Evolutionary conservation across 2,888 invertebrate genomes (phyloP), one percentile per base, ranked within the genome.

Genomic region (Adelognathus sp.): DNA sequence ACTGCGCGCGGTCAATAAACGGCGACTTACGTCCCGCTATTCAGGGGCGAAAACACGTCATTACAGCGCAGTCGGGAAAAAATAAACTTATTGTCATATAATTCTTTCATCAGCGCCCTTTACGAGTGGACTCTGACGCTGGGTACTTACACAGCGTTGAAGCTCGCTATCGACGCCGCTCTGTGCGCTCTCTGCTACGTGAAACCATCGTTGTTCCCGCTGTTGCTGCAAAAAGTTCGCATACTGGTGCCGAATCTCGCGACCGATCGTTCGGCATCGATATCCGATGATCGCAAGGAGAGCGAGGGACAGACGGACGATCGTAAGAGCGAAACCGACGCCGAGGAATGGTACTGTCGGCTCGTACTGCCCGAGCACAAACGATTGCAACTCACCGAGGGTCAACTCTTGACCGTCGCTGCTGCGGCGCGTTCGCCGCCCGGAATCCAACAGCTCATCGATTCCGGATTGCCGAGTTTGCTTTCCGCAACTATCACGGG

Each of bases 161-260:
- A 98, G 92, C 95, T 95, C 86, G 94, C 97, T 0, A 94, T 98
- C n/a, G 97, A 98, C 91, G 95, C 96, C 86, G 94, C 97, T 69
- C 91, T 98, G 60, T 98, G 98, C 90, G 95, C 97, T 3, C 93
- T 97, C 88, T 98, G 97, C 91, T 96, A 95, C 90, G 96, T 97
- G 31, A 94, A 95, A 83, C 96, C 97, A 0, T 95, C 95, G 80
- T 92, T 96, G 66, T 98, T 97, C 88, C 95, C 94, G 54, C 92
- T 94, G 82, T 90, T 98, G 31, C 91, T 98, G 73, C 94, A 95
- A 87, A 94, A 95, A 88, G 94, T 97, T 91, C 95, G 95, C 61
- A 94, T 96, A 18, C 85, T 93, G 41, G 92, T 93, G 44, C 92
- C 93, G 1, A 93, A 92, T 85, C 85, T 92, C 44, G 91, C 93